Percentiles rank a stretch among this genome's conserved stretches.
phyloP scores from a whole-genome alignment of 2,113 vertebrate species.

The Terrapene triunguis region DNA sequence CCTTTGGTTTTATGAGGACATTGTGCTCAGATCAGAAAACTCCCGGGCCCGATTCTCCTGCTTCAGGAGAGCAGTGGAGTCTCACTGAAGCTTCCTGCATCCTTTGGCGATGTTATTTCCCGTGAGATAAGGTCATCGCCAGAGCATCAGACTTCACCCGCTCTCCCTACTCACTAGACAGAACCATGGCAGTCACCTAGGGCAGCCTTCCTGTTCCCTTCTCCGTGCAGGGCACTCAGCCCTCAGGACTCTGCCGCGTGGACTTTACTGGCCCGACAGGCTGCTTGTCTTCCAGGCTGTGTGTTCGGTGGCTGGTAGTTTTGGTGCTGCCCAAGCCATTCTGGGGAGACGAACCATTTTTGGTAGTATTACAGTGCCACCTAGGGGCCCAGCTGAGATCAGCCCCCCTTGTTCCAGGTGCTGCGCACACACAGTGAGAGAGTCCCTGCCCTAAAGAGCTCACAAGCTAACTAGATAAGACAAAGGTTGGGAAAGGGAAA shows the following conservation, averaged over 20 bases:
- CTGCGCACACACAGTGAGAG: neutral
- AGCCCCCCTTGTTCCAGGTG: neutral
- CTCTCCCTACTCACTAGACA: neutral
- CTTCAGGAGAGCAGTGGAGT: neutral
- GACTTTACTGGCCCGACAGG: neutral
- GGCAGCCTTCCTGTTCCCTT: neutral
- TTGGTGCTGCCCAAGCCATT: neutral
- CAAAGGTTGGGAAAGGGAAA: neutral
- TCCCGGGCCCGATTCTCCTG: neutral
- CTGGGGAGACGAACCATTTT: neutral
- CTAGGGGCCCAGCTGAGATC: neutral
- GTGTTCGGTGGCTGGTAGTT: no score
- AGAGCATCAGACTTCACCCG: no score
- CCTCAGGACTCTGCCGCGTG: neutral
- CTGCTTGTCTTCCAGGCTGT: no score
- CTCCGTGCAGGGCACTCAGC: neutral
- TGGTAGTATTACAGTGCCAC: neutral
- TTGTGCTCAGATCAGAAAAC: neutral
- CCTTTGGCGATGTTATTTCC: neutral
- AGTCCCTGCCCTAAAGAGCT: neutral
- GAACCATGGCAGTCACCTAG: neutral
- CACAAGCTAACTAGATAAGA: neutral
- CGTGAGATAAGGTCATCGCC: neutral
- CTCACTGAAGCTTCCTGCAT: neutral
- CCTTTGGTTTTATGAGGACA: neutral